phyloP scores from a whole-genome alignment of 2,113 vertebrate genomes.

The Rhinoderma darwinii region DNA sequence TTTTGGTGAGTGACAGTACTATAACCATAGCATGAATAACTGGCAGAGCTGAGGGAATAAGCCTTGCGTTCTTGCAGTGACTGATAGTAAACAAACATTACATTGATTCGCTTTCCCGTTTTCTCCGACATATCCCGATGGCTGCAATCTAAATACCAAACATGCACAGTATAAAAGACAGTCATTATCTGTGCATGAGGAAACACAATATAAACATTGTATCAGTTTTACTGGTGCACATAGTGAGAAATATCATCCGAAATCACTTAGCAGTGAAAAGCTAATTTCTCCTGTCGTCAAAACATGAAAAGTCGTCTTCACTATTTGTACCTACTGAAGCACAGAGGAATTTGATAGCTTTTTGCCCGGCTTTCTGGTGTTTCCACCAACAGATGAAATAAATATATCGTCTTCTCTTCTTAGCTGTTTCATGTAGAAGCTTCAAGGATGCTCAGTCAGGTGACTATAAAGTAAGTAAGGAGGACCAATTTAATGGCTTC shows the following conservation, averaged over 20 bases:
- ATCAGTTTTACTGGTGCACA: constrained; percentile 31
- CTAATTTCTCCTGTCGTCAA: constrained; percentile 44
- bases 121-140: constrained; percentile 16
- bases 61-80: neutral
- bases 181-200: constrained; percentile 36
- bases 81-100: constrained; percentile 16
- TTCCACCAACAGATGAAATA: constrained; percentile 35
- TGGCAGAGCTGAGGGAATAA: neutral
- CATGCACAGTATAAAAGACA: constrained; percentile 31
- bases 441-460: constrained; percentile 28
- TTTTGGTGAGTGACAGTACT: neutral
- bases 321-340: constrained; percentile 53
- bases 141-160: constrained; percentile 31
- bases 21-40: neutral
- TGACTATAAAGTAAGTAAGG: constrained; percentile 57
- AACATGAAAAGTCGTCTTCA: constrained; percentile 15
- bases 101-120: constrained; percentile 8
- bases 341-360: constrained; percentile 54
- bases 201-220: constrained; percentile 44
- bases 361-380: neutral
- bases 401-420: constrained; percentile 20
- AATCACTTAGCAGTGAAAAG: constrained; percentile 45
- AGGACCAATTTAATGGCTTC: constrained; percentile 56
- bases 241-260: constrained; percentile 44
- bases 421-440: constrained; percentile 45